These are phyloP conservation scores for Hirundo rustica DNA, from an alignment of 2,797 vertebrate genomes.

Conservation along the genomic window DNA sequence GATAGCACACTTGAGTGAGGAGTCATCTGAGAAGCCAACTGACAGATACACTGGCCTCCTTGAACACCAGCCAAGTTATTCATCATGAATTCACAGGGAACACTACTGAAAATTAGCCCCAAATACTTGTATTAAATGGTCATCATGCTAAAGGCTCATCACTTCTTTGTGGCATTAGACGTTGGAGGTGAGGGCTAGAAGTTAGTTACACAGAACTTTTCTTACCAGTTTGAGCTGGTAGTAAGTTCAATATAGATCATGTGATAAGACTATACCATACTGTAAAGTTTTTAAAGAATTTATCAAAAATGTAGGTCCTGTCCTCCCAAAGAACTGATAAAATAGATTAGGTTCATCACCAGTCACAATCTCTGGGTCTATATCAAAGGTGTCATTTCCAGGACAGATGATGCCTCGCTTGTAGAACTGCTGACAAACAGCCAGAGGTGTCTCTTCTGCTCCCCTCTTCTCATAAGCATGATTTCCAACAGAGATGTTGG, in stretches of 20 bases:
- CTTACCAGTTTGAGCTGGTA: background rate
- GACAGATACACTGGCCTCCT: background rate
- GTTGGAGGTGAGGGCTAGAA: background rate
- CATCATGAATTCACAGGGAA: background rate
- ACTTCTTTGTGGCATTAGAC: background rate
- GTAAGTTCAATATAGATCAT: background rate
- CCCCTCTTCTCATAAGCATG: constrained; percentile 84
- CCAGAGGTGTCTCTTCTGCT: constrained; percentile 76
- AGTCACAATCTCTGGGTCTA: constrained; percentile 86
- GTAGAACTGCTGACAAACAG: constrained; percentile 88
- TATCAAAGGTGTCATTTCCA: constrained; percentile 88
- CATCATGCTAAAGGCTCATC: background rate
- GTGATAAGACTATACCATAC: background rate
- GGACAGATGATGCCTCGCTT: constrained; percentile 83
- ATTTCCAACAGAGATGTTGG: constrained; percentile 86
- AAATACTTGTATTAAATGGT: background rate
- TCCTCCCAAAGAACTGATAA: background rate
- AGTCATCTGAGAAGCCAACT: background rate
- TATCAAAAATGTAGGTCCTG: background rate
- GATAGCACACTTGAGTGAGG: background rate
- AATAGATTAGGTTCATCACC: constrained; percentile 75
- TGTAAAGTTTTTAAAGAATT: background rate
- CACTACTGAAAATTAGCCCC: background rate
- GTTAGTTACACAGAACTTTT: background rate
- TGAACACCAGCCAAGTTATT: background rate